These are phyloP conservation scores for Caenorhabditis angaria DNA, from an alignment of 2,888 invertebrate genomes.

Conservation along the genomic window DNA sequence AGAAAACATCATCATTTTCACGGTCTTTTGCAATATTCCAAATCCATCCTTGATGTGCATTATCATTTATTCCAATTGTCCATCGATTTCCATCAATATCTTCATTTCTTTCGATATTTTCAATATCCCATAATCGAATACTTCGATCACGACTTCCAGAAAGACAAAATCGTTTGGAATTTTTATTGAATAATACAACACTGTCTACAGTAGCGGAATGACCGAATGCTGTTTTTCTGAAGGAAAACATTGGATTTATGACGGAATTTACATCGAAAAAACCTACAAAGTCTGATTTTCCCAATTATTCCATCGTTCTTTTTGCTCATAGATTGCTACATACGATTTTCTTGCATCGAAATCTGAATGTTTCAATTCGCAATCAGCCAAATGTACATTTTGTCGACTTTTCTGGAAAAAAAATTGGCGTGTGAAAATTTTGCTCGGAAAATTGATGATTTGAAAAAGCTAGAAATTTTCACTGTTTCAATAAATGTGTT, in stretches of 20 bases:
- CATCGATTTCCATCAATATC: conserved; percentile 16
- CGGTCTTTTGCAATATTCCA: conserved; percentile 33
- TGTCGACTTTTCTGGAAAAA: conserved; percentile 25
- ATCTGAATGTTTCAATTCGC: conserved; percentile 18
- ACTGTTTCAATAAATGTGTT: no score
- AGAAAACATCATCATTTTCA: conserved; percentile 9
- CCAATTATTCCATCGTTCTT: conserved; percentile 31
- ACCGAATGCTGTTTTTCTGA: conserved; percentile 19
- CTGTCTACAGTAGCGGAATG: conserved; percentile 49
- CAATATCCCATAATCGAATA: conserved; percentile 47
- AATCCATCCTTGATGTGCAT: conserved; percentile 37
- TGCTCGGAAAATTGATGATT: not conserved
- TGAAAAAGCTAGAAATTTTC: not conserved
- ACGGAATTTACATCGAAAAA: not conserved
- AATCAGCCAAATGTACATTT: conserved; percentile 14
- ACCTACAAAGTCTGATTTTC: conserved; percentile 18
- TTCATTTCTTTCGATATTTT: conserved; percentile 13
- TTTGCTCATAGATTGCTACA: conserved; percentile 11
- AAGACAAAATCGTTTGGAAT: conserved; percentile 40
- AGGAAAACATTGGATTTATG: not conserved
- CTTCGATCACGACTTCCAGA: conserved; percentile 45
- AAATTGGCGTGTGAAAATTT: not conserved
- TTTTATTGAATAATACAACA: conserved; percentile 31
- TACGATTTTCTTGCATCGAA: conserved; percentile 20
- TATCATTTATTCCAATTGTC: conserved; percentile 24